Percentiles rank a stretch among this genome's conserved stretches.
Conservation (phyloP, 2,888 invertebrate species). For the Campopleginae sp. region DNA sequence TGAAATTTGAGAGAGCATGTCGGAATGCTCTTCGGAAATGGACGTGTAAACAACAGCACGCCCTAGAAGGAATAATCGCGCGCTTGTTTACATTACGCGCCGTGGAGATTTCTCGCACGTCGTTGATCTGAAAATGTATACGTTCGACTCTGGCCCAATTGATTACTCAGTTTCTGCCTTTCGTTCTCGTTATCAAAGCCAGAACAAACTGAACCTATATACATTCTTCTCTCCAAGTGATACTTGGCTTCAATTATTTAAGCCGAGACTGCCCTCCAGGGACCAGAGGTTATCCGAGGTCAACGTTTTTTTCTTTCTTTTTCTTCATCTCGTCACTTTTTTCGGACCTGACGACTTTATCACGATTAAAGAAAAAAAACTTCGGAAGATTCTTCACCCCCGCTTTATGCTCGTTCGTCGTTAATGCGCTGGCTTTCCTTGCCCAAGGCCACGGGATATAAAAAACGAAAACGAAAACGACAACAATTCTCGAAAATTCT, state of each 20-base stretch:
- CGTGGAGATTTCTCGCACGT: background rate
- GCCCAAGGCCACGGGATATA: background rate
- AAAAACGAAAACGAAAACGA: background rate
- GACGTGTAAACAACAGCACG: too few relatives aligned
- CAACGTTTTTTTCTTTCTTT: background rate
- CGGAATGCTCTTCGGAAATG: too few relatives aligned
- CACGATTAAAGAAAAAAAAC: background rate
- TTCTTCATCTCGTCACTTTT: conserved; percentile 13
- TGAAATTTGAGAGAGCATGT: too few relatives aligned
- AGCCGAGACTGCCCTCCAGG: conserved; percentile 4
- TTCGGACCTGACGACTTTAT: conserved; percentile 2
- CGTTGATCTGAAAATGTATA: background rate
- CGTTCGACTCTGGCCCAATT: background rate
- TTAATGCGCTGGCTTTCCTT: background rate
- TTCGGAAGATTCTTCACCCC: background rate
- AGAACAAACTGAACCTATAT: conserved; percentile 1
- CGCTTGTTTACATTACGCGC: background rate
- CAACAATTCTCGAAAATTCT: background rate
- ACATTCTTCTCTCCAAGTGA: background rate
- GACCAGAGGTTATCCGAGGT: conserved; percentile 37
- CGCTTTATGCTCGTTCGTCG: background rate
- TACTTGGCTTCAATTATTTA: conserved; percentile 27
- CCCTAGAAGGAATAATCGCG: background rate
- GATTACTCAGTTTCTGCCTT: background rate
- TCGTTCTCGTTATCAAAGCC: conserved; percentile 2